Evolutionary conservation across 2,113 vertebrate species (phyloP).

Genomic region (Hippocampus zosterae): DNA sequence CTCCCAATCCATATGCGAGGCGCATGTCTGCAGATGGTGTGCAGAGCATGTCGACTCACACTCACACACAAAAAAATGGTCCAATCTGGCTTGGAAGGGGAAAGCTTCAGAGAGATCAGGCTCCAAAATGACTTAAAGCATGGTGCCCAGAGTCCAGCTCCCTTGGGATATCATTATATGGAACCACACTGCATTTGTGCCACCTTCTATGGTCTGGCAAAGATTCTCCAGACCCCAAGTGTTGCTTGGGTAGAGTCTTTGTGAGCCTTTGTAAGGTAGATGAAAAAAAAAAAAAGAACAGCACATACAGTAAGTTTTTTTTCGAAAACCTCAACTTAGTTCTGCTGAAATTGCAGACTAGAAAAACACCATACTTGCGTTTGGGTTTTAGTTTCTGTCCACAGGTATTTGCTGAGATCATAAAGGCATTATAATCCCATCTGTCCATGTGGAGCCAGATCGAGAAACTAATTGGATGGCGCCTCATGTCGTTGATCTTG

Average conservation of each 20-base stretch:
- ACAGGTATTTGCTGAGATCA: neutral
- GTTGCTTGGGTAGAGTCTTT: neutral
- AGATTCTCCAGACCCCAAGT: constrained; percentile 20
- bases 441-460: neutral
- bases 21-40: constrained; percentile 18
- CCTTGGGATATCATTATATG: constrained; percentile 57
- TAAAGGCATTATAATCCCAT: neutral
- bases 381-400: neutral
- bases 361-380: neutral
- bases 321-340: neutral
- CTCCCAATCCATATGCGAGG: constrained; percentile 22
- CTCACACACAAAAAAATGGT: neutral
- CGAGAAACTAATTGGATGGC: constrained; percentile 7
- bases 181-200: constrained; percentile 32
- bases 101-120: constrained; percentile 15
- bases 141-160: constrained; percentile 25
- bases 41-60: constrained; percentile 17
- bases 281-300: neutral
- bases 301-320: neutral
- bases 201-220: constrained; percentile 39
- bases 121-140: constrained; percentile 31
- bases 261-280: neutral
- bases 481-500: neutral
- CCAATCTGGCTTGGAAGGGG: neutral
- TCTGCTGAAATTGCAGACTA: neutral